These are phyloP conservation scores for Diogma glabrata DNA, from an alignment of 2,888 invertebrate genomes.

Conservation along the genomic window DNA sequence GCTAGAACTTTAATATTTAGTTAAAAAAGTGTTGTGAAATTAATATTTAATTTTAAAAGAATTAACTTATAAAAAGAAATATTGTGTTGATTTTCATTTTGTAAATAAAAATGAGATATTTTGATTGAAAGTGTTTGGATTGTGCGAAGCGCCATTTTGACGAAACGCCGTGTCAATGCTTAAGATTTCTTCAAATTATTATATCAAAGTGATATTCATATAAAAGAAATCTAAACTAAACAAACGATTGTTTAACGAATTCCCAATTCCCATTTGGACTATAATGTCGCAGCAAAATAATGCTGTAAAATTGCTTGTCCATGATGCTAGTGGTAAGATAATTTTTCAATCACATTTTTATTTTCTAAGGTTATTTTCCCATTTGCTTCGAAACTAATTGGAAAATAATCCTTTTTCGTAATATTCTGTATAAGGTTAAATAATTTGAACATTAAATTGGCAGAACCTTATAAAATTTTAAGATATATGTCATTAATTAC, in stretches of 20 bases:
- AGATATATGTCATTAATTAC: not conserved
- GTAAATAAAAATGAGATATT: not conserved
- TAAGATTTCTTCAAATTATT: not conserved
- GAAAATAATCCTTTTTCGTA: too few relatives aligned
- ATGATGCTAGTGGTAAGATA: slow-evolving; percentile 10
- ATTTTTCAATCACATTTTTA: not conserved
- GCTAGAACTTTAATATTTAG: not conserved
- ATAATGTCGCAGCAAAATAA: slow-evolving; percentile 9
- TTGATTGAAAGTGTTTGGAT: slow-evolving; percentile 4
- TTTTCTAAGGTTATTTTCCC: too few relatives aligned
- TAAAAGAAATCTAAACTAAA: not conserved
- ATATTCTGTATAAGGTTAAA: too few relatives aligned
- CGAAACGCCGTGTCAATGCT: slow-evolving; percentile 9
- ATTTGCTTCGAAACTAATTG: not conserved
- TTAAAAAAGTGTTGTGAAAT: slow-evolving; percentile 6
- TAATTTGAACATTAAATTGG: too few relatives aligned
- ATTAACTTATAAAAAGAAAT: too few relatives aligned
- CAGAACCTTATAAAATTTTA: too few relatives aligned
- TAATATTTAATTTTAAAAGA: too few relatives aligned
- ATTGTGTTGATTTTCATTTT: not conserved
- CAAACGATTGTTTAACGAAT: not conserved
- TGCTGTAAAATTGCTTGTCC: slow-evolving; percentile 7
- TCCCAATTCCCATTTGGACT: not conserved
- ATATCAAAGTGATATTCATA: slow-evolving; percentile 3
- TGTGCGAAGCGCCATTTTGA: slow-evolving; percentile 11